Percentiles rank a stretch among this genome's conserved stretches.
These are phyloP conservation scores for Hyles lineata DNA, from an alignment of 2,888 invertebrate species.

Conservation along the genomic window DNA sequence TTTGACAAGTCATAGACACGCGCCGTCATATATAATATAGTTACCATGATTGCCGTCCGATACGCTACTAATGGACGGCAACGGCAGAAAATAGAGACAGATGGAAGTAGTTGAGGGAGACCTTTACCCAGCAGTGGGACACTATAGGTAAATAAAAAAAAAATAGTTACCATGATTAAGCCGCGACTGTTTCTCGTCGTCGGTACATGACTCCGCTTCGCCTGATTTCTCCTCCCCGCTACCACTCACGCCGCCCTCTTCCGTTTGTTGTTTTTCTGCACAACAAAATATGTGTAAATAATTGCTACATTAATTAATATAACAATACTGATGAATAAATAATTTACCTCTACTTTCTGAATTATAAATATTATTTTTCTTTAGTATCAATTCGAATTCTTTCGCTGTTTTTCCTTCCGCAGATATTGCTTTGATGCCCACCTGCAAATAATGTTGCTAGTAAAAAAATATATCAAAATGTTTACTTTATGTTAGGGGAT, in stretches of 20 bases:
- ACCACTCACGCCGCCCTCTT: slow-evolving; percentile 65
- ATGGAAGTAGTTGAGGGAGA: too few species aligned
- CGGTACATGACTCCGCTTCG: slow-evolving; percentile 69
- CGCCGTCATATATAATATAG: too few species aligned
- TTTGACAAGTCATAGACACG: too few species aligned
- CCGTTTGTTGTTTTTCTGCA: slow-evolving; percentile 66
- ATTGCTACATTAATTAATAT: background rate
- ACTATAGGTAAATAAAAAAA: too few species aligned
- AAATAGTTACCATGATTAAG: slow-evolving; percentile 72
- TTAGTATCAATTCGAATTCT: slow-evolving; percentile 78
- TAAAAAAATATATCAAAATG: background rate
- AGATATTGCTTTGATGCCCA: slow-evolving; percentile 75
- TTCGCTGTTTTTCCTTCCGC: slow-evolving; percentile 77
- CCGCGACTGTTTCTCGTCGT: slow-evolving; percentile 77
- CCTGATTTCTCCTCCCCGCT: slow-evolving; percentile 67
- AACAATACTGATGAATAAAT: slow-evolving; percentile 17
- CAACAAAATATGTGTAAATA: background rate
- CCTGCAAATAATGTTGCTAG: slow-evolving; percentile 50
- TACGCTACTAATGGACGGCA: too few species aligned
- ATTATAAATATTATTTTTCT: slow-evolving; percentile 75
- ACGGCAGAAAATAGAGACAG: too few species aligned
- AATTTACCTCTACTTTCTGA: slow-evolving; percentile 70
- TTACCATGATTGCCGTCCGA: too few species aligned
- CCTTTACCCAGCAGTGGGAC: too few species aligned
- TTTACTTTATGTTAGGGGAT: too few species aligned